Conservation (phyloP, 92 coral and sea anemone species). For the Porites divaricata region DNA sequence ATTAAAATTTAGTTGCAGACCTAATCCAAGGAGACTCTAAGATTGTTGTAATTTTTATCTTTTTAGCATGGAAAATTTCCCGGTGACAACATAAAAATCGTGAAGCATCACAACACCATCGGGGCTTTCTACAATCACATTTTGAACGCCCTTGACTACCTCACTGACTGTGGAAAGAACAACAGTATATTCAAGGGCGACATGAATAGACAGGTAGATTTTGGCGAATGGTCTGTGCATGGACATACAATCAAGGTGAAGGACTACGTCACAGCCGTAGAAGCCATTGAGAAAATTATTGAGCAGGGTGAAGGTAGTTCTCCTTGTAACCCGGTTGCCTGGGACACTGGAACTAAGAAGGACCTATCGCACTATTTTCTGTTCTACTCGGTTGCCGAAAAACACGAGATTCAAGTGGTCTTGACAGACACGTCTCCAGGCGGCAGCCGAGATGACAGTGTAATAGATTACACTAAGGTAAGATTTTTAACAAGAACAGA, state of each 20-base stretch:
- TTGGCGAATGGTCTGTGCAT: slow-evolving; percentile 26
- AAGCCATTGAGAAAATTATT: slow-evolving; percentile 66
- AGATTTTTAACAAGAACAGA: not conserved
- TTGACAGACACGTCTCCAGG: not conserved
- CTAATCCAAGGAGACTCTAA: too few relatives aligned
- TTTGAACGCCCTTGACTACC: slow-evolving; percentile 52
- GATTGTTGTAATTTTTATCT: not conserved
- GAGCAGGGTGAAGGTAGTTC: slow-evolving; percentile 87
- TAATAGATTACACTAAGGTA: slow-evolving; percentile 5
- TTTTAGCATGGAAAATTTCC: slow-evolving; percentile 9
- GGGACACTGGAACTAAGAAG: slow-evolving; percentile 38
- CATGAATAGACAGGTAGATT: slow-evolving; percentile 43
- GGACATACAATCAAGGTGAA: slow-evolving; percentile 52
- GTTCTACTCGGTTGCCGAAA: slow-evolving; percentile 74
- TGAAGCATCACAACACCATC: slow-evolving; percentile 65
- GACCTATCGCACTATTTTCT: slow-evolving; percentile 80
- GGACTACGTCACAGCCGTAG: slow-evolving; percentile 66
- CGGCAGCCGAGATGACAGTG: not conserved
- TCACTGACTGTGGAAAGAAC: slow-evolving; percentile 62
- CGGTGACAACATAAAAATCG: not conserved
- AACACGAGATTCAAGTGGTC: slow-evolving; percentile 54
- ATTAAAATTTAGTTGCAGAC: too few relatives aligned
- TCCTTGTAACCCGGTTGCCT: slow-evolving; percentile 76
- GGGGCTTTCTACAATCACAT: slow-evolving; percentile 74
- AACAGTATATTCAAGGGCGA: slow-evolving; percentile 75